Evolutionary conservation across 1,140 invertebrate species (phyloP).

Genomic region (Drosophila pallidifrons): DNA sequence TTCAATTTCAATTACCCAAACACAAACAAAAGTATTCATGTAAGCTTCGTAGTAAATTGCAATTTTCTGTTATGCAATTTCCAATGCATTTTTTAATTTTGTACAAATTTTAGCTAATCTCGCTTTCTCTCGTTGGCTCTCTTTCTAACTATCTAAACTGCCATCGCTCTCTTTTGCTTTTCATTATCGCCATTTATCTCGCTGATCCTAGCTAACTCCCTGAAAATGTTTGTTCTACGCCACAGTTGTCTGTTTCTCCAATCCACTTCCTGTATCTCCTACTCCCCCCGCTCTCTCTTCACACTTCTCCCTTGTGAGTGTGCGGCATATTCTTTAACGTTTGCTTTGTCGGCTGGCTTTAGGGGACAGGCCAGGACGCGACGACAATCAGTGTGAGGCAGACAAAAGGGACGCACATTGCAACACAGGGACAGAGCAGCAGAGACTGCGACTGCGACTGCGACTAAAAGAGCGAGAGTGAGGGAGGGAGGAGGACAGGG

Average conservation of each 20-base stretch:
- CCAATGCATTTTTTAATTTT: too few relatives aligned
- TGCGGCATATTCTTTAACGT: constrained; percentile 37
- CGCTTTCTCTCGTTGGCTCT: neutral
- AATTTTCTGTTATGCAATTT: too few relatives aligned
- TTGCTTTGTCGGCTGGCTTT: constrained; percentile 56
- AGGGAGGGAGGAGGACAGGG: constrained; percentile 24
- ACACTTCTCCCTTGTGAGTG: neutral
- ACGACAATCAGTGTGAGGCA: constrained; percentile 42
- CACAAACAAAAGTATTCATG: too few relatives aligned
- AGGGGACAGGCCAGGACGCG: constrained; percentile 36
- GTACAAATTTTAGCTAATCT: neutral
- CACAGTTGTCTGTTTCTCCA: constrained; percentile 9
- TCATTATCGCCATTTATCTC: constrained; percentile 5
- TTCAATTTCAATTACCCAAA: too few relatives aligned
- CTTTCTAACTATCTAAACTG: neutral
- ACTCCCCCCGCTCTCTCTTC: neutral
- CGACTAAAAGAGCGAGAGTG: neutral
- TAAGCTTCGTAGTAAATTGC: too few relatives aligned
- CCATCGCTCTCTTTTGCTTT: neutral
- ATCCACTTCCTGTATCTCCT: neutral
- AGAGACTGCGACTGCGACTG: neutral
- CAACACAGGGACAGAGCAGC: constrained; percentile 9
- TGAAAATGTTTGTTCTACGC: constrained; percentile 11
- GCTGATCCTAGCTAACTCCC: constrained; percentile 8
- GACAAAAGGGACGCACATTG: constrained; percentile 27